phyloP scores from a whole-genome alignment of 2,797 vertebrate genomes.

The Diplodus sargus region DNA sequence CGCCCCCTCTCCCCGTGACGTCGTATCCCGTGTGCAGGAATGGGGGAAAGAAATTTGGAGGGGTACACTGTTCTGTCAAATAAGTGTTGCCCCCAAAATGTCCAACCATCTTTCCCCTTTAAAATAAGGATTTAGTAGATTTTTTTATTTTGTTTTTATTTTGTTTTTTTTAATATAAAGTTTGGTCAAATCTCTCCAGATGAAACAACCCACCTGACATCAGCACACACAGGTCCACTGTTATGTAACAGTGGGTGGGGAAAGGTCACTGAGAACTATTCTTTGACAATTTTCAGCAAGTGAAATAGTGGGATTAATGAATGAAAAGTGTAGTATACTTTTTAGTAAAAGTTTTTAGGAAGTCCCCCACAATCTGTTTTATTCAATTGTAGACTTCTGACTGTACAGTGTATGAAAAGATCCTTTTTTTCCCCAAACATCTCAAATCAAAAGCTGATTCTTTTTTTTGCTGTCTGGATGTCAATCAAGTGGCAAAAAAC shows the following conservation, averaged over 20 bases:
- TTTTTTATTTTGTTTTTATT: not conserved
- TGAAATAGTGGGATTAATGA: not conserved
- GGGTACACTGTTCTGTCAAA: not conserved
- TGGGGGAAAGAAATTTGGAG: too few species aligned
- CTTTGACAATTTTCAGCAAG: not conserved
- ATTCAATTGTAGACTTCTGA: not conserved
- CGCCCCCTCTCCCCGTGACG: conserved; percentile 9
- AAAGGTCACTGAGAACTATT: not conserved
- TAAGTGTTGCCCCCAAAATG: not conserved
- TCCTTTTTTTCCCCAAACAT: not conserved
- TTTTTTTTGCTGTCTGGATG: not conserved
- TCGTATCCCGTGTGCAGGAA: not conserved
- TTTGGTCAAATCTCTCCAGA: not conserved
- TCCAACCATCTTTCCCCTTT: too few species aligned
- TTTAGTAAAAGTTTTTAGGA: not conserved
- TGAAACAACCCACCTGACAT: not conserved
- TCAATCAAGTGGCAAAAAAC: too few species aligned
- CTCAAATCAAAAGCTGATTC: not conserved
- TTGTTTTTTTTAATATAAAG: not conserved
- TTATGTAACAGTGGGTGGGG: conserved; percentile 46
- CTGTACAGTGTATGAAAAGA: not conserved
- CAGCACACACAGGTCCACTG: not conserved
- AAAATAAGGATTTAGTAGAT: not conserved
- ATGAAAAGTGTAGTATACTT: not conserved
- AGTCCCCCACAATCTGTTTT: not conserved